Evolutionary conservation across 2,888 invertebrate genomes (phyloP).

Genomic region (Kuschelorhynchus macadamiae): DNA sequence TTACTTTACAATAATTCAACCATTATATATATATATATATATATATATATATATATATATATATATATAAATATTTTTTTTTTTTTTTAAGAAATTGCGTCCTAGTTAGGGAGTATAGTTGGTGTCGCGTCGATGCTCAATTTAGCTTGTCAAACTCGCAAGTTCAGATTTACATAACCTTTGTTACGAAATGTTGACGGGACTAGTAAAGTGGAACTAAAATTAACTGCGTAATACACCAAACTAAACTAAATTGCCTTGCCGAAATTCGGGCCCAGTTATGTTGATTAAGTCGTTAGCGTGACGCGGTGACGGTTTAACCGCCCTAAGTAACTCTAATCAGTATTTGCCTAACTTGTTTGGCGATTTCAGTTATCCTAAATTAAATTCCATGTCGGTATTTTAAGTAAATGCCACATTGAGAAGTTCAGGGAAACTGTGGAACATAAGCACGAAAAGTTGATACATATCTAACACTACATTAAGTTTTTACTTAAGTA

Average conservation of each 20-base stretch:
- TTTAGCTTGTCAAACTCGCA: slow-evolving; percentile 30
- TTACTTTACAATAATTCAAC: too few species aligned
- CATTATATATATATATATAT: too few species aligned
- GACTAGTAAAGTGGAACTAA: slow-evolving; percentile 45
- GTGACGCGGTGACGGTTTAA: slow-evolving; percentile 41
- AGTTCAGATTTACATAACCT: slow-evolving; percentile 42
- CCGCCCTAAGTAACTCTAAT: slow-evolving; percentile 33
- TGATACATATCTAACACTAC: too few species aligned
- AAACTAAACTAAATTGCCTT: slow-evolving; percentile 44
- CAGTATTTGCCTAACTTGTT: slow-evolving; percentile 39
- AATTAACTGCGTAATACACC: slow-evolving; percentile 46
- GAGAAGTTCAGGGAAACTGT: too few species aligned
- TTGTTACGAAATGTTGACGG: slow-evolving; percentile 36
- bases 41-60: too few species aligned
- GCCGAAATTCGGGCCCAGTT: slow-evolving; percentile 45
- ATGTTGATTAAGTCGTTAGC: slow-evolving; percentile 49
- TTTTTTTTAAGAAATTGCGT: too few species aligned
- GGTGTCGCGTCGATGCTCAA: slow-evolving; percentile 30
- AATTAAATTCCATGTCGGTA: slow-evolving; percentile 25
- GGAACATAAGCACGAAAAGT: too few species aligned
- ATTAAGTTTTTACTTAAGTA: too few species aligned
- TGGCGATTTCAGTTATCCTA: slow-evolving; percentile 24
- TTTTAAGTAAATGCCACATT: too few species aligned
- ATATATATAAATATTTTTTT: too few species aligned
- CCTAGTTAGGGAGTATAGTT: too few species aligned